Evolutionary conservation across 2,113 vertebrate genomes (phyloP), one percentile per base, ranked within the genome.

Genomic region (Osmerus eperlanus): DNA sequence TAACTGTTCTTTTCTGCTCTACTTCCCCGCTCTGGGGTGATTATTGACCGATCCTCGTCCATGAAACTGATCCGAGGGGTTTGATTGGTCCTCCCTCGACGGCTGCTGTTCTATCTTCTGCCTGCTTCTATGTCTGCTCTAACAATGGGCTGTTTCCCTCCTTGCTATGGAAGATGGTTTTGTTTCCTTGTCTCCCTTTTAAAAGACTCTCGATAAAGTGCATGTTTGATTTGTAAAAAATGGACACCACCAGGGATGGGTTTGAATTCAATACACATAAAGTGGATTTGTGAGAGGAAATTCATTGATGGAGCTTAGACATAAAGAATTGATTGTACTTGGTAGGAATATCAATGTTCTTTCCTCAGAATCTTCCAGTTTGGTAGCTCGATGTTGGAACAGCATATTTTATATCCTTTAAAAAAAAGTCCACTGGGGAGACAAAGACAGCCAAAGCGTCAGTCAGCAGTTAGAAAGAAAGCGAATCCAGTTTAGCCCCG

Each of bases 101-200:
- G 60, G 64, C 71, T 29, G n/a, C 54, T 2, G 53, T 75, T 78
- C 36, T 74, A 52, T 68, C 21, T 8, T 51, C 73, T 82, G 77
- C 76, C 83, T 85, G 71, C 29, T 62, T 66, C 52, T 6, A 56
- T 60, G 75, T 75, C 84, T 82, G n/a, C 78, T 76, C 75, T 78
- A 81, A 86, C 81, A 85, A 78, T 67, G 79, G 78, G 62, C 77
- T 56, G 19, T 23, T 47, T 36, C 60, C 47, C 25, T 62, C 55
- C 76, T 32, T 68, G 79, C 75, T 41, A 51, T 61, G 67, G 68
- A 78, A 36, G n/a, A 52, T 19, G 62, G 51, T 70, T 63, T 72
- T 68, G 67, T 63, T 41, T 66, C 64, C 19, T 72, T 70, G 62
- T 79, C 72, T 65, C 13, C 68, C 74, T 71, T 71, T 68, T 64